phyloP scores from a whole-genome alignment of 1,140 invertebrate species.

The Trialeurodes vaporariorum region DNA sequence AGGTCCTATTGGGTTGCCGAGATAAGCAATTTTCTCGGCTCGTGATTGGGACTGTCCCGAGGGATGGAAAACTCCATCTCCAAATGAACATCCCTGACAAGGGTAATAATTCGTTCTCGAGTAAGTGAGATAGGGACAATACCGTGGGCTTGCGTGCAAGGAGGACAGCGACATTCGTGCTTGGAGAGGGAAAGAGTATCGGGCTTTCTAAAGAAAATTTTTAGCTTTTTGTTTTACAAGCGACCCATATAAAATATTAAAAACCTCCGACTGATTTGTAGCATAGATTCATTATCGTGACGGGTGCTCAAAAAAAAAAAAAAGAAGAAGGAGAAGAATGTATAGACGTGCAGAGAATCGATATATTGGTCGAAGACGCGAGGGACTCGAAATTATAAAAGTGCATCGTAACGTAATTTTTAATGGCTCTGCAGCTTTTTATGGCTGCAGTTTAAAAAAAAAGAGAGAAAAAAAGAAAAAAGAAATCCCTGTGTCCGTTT shows the following conservation, averaged over 20 bases:
- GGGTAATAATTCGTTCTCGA: not conserved
- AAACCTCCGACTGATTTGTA: not conserved
- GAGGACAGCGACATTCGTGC: not conserved
- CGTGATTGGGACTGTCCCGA: not conserved
- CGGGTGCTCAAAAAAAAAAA: not conserved
- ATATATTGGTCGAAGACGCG: too few relatives aligned
- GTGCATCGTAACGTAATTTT: not conserved
- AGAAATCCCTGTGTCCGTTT: too few relatives aligned
- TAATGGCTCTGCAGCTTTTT: too few relatives aligned
- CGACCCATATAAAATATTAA: slow-evolving; percentile 1
- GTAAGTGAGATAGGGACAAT: not conserved
- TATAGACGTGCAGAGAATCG: not conserved
- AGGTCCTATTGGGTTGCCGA: not conserved
- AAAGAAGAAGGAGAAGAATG: not conserved
- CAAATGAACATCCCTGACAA: not conserved
- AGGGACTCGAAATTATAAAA: not conserved
- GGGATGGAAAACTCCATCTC: not conserved
- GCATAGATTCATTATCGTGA: not conserved
- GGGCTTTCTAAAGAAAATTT: not conserved
- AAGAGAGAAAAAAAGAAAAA: too few relatives aligned
- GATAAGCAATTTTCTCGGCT: not conserved
- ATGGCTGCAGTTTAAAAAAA: too few relatives aligned
- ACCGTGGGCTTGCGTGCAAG: not conserved
- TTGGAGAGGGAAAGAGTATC: not conserved
- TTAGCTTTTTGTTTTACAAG: not conserved